phyloP scores from a whole-genome alignment of 2,113 vertebrate genomes.

The Dasyornis broadbenti region DNA sequence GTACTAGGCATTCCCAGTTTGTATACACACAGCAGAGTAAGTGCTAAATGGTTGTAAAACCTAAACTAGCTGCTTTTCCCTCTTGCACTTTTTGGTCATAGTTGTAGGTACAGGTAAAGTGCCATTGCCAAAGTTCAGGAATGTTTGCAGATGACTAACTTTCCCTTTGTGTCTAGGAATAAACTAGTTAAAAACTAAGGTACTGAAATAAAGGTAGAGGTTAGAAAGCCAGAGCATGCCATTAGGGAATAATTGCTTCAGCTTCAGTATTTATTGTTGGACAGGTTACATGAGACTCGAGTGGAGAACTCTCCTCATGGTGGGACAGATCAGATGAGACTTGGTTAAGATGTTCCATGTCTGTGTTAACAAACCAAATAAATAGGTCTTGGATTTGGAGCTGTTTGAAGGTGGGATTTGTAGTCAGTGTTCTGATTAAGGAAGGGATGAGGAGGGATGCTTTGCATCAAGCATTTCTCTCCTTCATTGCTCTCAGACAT shows the following conservation, averaged over 20 bases:
- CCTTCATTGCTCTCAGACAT: not conserved
- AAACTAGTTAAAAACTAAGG: not conserved
- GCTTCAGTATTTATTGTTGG: not conserved
- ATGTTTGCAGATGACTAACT: not conserved
- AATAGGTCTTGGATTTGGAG: not conserved
- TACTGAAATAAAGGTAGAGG: not conserved
- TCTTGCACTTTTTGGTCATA: not conserved
- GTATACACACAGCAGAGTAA: not conserved
- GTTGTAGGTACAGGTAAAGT: not conserved
- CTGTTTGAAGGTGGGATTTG: not conserved
- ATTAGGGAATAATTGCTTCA: not conserved
- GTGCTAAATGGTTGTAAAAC: not conserved
- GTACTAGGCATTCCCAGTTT: not conserved
- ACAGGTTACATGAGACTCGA: not conserved
- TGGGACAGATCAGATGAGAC: not conserved
- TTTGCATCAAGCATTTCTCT: not conserved
- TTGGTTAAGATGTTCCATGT: not conserved
- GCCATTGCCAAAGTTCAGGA: not conserved
- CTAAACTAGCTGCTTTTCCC: not conserved
- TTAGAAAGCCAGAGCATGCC: not conserved
- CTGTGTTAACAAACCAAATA: not conserved
- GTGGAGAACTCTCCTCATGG: accelerated
- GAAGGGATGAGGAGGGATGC: not conserved
- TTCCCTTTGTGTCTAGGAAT: not conserved
- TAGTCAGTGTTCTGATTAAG: not conserved